Percentiles rank a stretch among this genome's conserved stretches.
phyloP scores from a whole-genome alignment of 2,888 invertebrate species.

The Erebia palarica region DNA sequence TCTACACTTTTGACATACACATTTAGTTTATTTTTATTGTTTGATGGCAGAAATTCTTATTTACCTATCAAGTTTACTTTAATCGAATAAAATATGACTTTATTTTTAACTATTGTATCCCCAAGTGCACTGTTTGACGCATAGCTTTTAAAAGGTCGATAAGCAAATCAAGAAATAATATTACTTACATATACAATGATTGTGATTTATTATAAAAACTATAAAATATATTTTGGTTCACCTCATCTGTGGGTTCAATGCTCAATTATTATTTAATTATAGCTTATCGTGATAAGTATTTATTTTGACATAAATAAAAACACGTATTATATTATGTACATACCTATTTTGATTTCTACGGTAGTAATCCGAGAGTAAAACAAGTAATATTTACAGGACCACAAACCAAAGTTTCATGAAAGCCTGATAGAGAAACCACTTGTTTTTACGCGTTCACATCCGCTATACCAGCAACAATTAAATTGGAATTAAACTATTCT shows the following conservation, averaged over 20 bases:
- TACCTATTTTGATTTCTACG: not conserved
- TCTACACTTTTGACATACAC: not conserved
- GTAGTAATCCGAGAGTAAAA: not conserved
- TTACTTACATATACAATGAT: not conserved
- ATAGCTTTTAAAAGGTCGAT: conserved; percentile 30
- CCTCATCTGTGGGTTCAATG: not conserved
- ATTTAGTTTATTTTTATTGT: not conserved
- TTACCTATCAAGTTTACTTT: not conserved
- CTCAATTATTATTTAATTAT: not conserved
- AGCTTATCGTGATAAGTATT: not conserved
- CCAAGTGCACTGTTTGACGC: conserved; percentile 16
- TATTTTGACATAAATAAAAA: not conserved
- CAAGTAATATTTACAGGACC: not conserved
- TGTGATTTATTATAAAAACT: not conserved
- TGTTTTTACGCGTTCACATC: not conserved
- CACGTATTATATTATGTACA: not conserved
- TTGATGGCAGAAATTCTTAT: not conserved
- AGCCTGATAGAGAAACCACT: not conserved
- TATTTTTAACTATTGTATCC: not conserved
- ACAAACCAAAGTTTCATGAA: conserved; percentile 1
- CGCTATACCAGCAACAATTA: not conserved
- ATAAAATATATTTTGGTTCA: not conserved
- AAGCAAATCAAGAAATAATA: conserved; percentile 15
- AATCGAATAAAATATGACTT: too few species aligned
- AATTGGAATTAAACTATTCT: conserved; percentile 14